Evolutionary conservation across 2,888 invertebrate genomes (phyloP), one percentile per base, ranked within the genome.

Genomic region (Acronicta aceris): DNA sequence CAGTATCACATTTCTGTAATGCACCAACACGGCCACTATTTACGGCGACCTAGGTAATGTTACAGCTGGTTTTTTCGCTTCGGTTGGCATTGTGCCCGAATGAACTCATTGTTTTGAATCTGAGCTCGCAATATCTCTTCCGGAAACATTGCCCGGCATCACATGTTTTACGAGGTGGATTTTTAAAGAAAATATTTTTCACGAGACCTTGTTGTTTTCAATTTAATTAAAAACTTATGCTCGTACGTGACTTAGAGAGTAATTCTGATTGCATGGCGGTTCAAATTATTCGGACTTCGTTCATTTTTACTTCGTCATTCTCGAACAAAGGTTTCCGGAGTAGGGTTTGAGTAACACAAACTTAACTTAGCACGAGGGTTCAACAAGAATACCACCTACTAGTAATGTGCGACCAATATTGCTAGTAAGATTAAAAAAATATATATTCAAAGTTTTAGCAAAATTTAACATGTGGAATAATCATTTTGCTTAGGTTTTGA

Each of bases 71-170:
- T 59, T 64, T 30, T 61, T 65, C 27, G 53, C 65, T 58, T 61
- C 55, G 53, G 8, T 61, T 76, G 75, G 74, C 74, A 56, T 10
- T 16, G 13, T 61, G 74, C 74, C 76, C 61, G 60, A 42, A 46
- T 43, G 30, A 59, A 48, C 52, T 51, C 63, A 76, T 73, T 71
- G 65, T 71, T 67, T 54, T 57, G 49, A 61, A 56, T 33, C 51
- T 10, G 45, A 55, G 17, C 55, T 54, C 64, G 59, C 46, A 43
- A 47, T 57, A 60, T 65, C 42, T 76, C 57, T 67, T 60, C 57
- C 59, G 74, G 50, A 54, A 62, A 73, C 67, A 69, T 57, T 65
- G 42, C 51, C 30, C 50, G 33, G 33, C 50, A 58, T 45, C 30
- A 59, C 16, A 15, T 47, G 10, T 56, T 65, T 59, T 48, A 53